Percentiles rank a stretch among this genome's conserved stretches.
phyloP scores from a whole-genome alignment of 92 coral and sea anemone genomes.

The Epizoanthus scotinus region DNA sequence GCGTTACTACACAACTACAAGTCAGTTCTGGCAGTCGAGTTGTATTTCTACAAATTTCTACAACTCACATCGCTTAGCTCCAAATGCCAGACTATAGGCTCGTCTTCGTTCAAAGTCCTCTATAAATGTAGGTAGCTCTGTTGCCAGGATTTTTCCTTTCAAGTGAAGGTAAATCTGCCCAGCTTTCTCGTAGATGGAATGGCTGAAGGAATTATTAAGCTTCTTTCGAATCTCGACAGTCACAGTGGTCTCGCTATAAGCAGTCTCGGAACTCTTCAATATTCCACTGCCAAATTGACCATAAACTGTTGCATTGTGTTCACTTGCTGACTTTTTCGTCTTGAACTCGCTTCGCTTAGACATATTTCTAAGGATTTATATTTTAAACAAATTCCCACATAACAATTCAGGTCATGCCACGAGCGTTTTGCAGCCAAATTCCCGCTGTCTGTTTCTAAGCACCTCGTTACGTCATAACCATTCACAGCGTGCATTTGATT shows the following conservation, averaged over 20 bases:
- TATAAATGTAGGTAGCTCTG: conserved; percentile 81
- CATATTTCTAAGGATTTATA: conserved; percentile 32
- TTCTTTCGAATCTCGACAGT: conserved; percentile 56
- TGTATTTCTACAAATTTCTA: not conserved
- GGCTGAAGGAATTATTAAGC: conserved; percentile 69
- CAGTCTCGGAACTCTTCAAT: conserved; percentile 46
- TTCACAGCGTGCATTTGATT: conserved; percentile 5
- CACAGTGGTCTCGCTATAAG: conserved; percentile 65
- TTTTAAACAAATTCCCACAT: not conserved
- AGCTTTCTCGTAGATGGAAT: conserved; percentile 88
- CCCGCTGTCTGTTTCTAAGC: conserved; percentile 38
- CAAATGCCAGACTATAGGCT: conserved; percentile 96
- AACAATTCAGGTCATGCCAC: no score
- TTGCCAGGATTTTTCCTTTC: conserved; percentile 77
- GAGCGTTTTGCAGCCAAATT: not conserved
- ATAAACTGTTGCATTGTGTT: conserved; percentile 46
- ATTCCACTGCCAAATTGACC: conserved; percentile 39
- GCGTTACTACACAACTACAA: no score
- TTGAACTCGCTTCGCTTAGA: conserved; percentile 51
- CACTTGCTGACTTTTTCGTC: conserved; percentile 67
- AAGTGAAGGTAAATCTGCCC: conserved; percentile 84
- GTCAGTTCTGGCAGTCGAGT: no score
- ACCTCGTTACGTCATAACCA: conserved; percentile 36
- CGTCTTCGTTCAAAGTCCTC: conserved; percentile 91
- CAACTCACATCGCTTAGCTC: conserved; percentile 95